A percentile compares a stretch with the other conserved stretches of the same genome.
phyloP scores from a whole-genome alignment of 2,113 vertebrate genomes.

The Callopanchax toddi region DNA sequence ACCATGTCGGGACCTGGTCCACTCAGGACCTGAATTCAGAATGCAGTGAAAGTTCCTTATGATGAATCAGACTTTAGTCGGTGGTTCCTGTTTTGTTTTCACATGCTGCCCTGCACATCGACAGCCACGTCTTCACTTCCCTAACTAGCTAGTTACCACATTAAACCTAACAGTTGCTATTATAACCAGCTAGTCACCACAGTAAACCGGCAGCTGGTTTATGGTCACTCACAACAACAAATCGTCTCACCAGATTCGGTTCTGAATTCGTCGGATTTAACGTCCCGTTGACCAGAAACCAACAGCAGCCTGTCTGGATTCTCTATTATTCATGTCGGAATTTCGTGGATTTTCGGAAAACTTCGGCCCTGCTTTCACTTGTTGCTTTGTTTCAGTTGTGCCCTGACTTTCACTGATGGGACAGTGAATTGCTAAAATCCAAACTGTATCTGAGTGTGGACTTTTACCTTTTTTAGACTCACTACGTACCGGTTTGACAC shows the following conservation, averaged over 20 bases:
- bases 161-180: too few species aligned
- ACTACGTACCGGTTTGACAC: neutral
- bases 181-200: too few species aligned
- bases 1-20: too few species aligned
- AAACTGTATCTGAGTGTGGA: neutral
- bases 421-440: neutral
- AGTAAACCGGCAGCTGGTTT: too few species aligned
- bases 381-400: neutral
- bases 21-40: neutral
- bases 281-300: fast-evolving
- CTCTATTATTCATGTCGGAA: too few species aligned
- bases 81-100: neutral
- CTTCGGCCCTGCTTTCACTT: neutral
- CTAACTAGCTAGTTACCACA: neutral
- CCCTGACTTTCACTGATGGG: too few species aligned
- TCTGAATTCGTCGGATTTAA: neutral
- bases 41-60: neutral
- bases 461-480: neutral
- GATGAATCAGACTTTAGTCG: too few species aligned
- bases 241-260: slow-evolving; percentile 3
- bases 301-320: too few species aligned
- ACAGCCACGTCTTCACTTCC: neutral
- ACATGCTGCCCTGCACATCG: neutral
- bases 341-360: too few species aligned
- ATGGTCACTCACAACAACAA: too few species aligned